Evolutionary conservation across 2,888 invertebrate species (phyloP), one percentile per base, ranked within the genome.

Genomic region (Beris chalybata): DNA sequence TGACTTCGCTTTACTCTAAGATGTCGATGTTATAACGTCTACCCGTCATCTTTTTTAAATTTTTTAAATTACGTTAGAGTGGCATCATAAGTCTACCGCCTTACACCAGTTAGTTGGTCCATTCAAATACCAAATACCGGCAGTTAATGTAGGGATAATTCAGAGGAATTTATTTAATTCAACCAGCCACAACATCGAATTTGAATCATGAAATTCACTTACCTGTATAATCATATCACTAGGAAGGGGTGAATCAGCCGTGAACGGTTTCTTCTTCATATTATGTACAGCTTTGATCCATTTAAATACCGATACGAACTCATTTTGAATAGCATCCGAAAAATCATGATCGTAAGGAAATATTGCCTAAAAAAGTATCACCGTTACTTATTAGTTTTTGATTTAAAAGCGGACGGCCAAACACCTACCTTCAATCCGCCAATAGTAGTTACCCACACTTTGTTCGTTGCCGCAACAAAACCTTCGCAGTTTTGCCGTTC

Each of bases 261-360:
- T 89, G 75, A 91, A 89, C 0, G 88, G 85, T 58, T 85, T 86
- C 76, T 87, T 89, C 76, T 87, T 84, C 55, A 85, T 80, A 52
- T 84, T 85, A 77, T 97, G 96, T 11, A 95, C 85, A 68, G 90
- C 81, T 79, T 95, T 96, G 64, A 97, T 79, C 98, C 98, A 99
- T 78, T 97, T 98, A 75, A 92, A 88, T 38, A 95, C 84, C 1
- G 93, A 92, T n/a, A 97, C 86, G 68, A 93, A 87, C 76, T 95
- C 92, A 71, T 93, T 92, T 76, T 93, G 93, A 67, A 94, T 88
- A 0, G 94, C 92, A 69, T 92, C 91, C 13, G 93, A 91, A 77
- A 92, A 95, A 63, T 91, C 86, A 75, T 95, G 95, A 74, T 92
- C 89, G 80, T 94, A 91, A 0, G 95, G 95, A 76, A 95, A 95